Evolutionary conservation across 2,797 vertebrate species (phyloP).

Genomic region (Poecile montanus): DNA sequence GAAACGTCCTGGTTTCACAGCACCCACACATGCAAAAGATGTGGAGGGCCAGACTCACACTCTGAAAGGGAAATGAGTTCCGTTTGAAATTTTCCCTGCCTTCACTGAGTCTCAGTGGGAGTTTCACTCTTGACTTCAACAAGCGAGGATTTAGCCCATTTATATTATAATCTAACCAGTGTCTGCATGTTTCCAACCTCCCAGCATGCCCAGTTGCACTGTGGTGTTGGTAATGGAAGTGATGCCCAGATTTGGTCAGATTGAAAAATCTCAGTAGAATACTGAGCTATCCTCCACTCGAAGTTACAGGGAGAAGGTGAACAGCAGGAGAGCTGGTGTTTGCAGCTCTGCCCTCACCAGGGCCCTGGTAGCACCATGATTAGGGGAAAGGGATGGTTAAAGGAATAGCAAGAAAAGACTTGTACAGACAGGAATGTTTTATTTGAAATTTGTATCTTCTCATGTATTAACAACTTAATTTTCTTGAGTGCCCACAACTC

Average conservation of each 20-base stretch:
- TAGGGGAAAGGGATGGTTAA: neutral
- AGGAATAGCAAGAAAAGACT: conserved; percentile 21
- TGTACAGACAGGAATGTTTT: conserved; percentile 22
- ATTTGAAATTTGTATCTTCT: conserved; percentile 39
- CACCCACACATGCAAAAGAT: conserved; percentile 22
- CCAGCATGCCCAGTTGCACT: neutral
- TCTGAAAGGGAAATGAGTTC: neutral
- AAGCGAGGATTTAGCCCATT: neutral
- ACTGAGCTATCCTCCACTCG: neutral
- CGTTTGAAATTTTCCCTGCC: neutral
- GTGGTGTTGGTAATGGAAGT: neutral
- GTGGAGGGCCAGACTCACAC: neutral
- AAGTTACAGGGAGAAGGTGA: neutral
- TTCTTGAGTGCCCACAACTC: neutral
- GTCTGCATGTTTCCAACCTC: neutral
- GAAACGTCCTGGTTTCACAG: neutral
- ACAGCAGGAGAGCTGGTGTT: neutral
- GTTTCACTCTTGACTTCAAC: neutral
- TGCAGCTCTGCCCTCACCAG: neutral
- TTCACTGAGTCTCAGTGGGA: neutral
- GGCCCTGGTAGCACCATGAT: neutral
- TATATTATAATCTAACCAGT: conserved; percentile 32
- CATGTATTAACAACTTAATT: neutral
- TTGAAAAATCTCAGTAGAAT: neutral
- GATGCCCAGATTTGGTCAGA: neutral